phyloP scores from a whole-genome alignment of 1,140 invertebrate genomes.

The Tribolium castaneum region DNA sequence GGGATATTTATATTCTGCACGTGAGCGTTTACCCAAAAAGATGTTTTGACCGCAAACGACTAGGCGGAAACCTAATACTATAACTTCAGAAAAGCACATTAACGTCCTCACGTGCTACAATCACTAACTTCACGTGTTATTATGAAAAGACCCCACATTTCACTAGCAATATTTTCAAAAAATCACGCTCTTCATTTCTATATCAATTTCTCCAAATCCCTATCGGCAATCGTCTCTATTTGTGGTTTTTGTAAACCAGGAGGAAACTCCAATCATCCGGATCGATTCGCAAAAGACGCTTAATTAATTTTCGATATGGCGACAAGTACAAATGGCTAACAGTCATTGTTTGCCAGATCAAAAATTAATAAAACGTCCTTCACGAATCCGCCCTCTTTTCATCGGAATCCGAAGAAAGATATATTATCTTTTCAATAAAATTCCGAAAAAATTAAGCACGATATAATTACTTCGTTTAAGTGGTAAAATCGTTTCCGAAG shows the following conservation, averaged over 20 bases:
- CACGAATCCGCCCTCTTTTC: constrained; percentile 2
- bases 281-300: constrained; percentile 33
- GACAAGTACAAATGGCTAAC: constrained; percentile 33
- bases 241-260: constrained; percentile 5
- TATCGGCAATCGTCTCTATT: constrained; percentile 10
- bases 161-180: neutral
- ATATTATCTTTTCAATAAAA: neutral
- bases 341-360: constrained; percentile 30
- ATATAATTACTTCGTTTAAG: neutral
- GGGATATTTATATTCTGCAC: constrained; percentile 41
- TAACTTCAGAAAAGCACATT: constrained; percentile 33
- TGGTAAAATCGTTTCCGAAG: neutral
- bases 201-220: constrained; percentile 17
- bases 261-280: constrained; percentile 26
- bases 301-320: constrained; percentile 34
- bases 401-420: neutral
- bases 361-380: constrained; percentile 10
- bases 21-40: constrained; percentile 42
- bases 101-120: constrained; percentile 42
- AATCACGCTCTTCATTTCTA: neutral
- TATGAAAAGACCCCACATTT: constrained; percentile 1
- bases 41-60: constrained; percentile 43
- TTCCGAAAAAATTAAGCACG: neutral
- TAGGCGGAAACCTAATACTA: constrained; percentile 42
- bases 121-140: constrained; percentile 36